Conservation (phyloP, 2,797 vertebrate genomes). For the Novumbra hubbsi region DNA sequence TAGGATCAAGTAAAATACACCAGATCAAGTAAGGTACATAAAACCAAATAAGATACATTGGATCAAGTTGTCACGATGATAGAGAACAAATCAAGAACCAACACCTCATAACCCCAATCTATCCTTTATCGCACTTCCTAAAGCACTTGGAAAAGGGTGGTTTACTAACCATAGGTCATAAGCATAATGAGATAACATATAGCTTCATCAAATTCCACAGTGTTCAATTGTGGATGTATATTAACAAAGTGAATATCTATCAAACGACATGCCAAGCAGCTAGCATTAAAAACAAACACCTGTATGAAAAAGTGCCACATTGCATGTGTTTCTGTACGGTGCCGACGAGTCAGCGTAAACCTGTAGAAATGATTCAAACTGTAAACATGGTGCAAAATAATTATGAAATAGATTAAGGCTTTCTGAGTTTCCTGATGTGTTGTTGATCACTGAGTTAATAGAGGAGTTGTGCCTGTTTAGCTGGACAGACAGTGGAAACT, state of each 20-base stretch:
- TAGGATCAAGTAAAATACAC: conserved; percentile 13
- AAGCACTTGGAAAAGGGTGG: conserved; percentile 72
- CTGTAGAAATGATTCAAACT: conserved; percentile 65
- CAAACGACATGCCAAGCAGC: conserved; percentile 63
- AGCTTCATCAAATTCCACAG: conserved; percentile 67
- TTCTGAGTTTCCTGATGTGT: conserved; percentile 76
- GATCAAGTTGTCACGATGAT: conserved; percentile 29
- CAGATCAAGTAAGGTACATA: too few relatives aligned
- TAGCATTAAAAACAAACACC: conserved; percentile 55
- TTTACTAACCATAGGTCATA: conserved; percentile 61
- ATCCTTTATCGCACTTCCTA: conserved; percentile 53
- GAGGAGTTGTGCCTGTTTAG: conserved; percentile 50
- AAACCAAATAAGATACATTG: not conserved
- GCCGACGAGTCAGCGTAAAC: conserved; percentile 44
- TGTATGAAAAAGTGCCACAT: conserved; percentile 78
- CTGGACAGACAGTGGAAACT: conserved; percentile 60
- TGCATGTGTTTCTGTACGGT: conserved; percentile 72
- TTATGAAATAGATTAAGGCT: conserved; percentile 79
- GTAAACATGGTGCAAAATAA: conserved; percentile 79
- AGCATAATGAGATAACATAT: conserved; percentile 42
- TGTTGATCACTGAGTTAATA: conserved; percentile 73
- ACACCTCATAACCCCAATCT: conserved; percentile 23
- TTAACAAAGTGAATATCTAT: conserved; percentile 69
- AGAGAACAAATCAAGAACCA: conserved; percentile 22
- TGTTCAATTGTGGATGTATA: conserved; percentile 64